Base-by-base conservation (phyloP, 1,140 invertebrate species). In the Oedothorax gibbosus region DNA sequence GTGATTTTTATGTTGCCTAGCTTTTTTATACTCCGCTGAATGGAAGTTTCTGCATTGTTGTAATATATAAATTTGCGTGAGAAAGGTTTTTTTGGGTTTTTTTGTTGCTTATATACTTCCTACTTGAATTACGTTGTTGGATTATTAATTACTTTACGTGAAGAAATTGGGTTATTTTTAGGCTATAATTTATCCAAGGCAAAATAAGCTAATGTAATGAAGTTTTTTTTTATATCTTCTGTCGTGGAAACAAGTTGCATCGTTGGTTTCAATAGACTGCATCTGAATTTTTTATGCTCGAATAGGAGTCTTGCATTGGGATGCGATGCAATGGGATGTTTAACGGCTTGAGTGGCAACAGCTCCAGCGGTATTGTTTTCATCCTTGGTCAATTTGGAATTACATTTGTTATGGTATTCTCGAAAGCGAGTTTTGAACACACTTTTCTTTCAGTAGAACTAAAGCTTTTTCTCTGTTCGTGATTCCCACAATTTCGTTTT, bases 11-110 rank as follows among this genome's bases (percentile, higher is more conserved):
- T 69, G 75, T 57, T 4, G 64, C 35, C 56, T 57, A 11, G 12
- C 53, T 56, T 57, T 79, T 66, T 65, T 54, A 56, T 51, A 64
- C 9, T 9, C 14, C 12, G n/a, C 60, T 20, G 76, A 66, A 66
- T 68, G 62, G 35, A 35, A 54, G 77, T 66, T 66, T 20, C 56
- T 7, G 62, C 51, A 65, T 77, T 62, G 49, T 62, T 14, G 60
- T 77, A 77, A 77, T 77, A 64, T 77, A 64, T 50, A 35, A n/a
- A 51, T 64, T 64, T 62, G 75, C 57, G 75, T 51, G 75, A 51
- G 35, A 18, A n/a, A 9, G 10, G 11, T 9, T 62, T 62, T 62
- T 18, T 12, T 6, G 57, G 18, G 53, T 7, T 5, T 8, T 0
- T 75, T 75, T 75, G 56, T 75, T 75, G 14, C 54, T 49, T 7